A percentile compares a stretch with the other conserved stretches of the same genome.
phyloP scores from a whole-genome alignment of 35 echinoderm and acorn worm genomes.

The Strongylocentrotus purpuratus region DNA sequence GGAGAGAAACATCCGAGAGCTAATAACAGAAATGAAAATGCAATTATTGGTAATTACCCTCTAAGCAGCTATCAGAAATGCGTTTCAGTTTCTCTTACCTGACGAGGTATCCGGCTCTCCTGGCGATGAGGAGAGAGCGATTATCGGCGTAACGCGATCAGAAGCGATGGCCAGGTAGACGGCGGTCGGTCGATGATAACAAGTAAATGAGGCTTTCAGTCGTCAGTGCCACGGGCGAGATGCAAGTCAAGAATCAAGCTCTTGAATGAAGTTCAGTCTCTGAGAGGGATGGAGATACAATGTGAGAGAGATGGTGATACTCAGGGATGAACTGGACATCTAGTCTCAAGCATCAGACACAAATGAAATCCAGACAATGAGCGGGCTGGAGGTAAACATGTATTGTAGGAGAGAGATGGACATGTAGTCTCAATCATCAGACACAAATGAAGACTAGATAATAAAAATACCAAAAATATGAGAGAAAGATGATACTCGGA shows the following conservation, averaged over 20 bases:
- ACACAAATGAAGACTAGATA: background rate
- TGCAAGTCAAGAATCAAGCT: background rate
- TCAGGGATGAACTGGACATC: background rate
- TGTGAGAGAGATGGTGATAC: background rate
- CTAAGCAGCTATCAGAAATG: background rate
- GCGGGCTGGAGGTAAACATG: background rate
- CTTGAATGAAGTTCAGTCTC: background rate
- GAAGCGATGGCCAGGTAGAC: background rate
- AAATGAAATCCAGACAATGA: background rate
- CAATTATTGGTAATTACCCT: background rate
- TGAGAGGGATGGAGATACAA: background rate
- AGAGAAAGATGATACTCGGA: too few species aligned
- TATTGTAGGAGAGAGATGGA: background rate
- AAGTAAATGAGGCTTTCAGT: background rate
- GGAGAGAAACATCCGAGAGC: background rate
- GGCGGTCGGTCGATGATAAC: conserved; percentile 2
- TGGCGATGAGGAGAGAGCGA: background rate
- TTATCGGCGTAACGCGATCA: background rate
- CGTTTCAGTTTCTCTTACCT: background rate
- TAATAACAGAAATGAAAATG: background rate
- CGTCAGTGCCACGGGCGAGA: background rate
- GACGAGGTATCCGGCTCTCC: background rate
- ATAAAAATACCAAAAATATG: too few species aligned
- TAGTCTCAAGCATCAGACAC: background rate
- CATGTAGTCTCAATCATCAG: background rate